Evolutionary conservation across 23 tunicate genomes (phyloP).

Genomic region (Trididemnum nubilum): DNA sequence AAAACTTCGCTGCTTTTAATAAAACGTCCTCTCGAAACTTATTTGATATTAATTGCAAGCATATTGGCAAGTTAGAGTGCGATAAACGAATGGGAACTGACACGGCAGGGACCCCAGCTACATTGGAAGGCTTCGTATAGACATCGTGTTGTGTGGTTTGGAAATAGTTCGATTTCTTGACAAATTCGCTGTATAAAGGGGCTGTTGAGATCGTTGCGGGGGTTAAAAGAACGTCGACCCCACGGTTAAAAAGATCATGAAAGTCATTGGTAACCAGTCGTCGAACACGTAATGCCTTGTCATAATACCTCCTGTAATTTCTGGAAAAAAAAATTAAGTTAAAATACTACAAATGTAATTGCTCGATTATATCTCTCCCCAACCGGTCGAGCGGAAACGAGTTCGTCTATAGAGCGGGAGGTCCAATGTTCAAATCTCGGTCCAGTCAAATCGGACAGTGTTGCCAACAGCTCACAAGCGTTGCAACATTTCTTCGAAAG

Average conservation of each 20-base stretch:
- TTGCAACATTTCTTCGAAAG: too few relatives aligned
- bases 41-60: conserved; percentile 59
- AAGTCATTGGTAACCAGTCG: conserved; percentile 70
- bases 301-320: conserved; percentile 59
- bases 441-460: too few relatives aligned
- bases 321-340: conserved; percentile 38
- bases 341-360: too few relatives aligned
- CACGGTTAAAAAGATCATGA: conserved; percentile 40
- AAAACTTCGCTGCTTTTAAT: conserved; percentile 60
- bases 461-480: too few relatives aligned
- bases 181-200: conserved; percentile 55
- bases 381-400: too few relatives aligned
- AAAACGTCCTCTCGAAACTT: conserved; percentile 46
- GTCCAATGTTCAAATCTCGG: too few relatives aligned
- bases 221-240: conserved; percentile 71
- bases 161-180: conserved; percentile 29
- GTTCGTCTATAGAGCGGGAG: too few relatives aligned
- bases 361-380: too few relatives aligned
- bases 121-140: conserved; percentile 56
- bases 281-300: conserved; percentile 67
- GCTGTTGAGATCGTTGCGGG: conserved; percentile 61
- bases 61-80: conserved; percentile 46
- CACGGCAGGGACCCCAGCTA: conserved; percentile 82
- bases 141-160: conserved; percentile 68
- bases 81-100: conserved; percentile 50